Evolutionary conservation across 2,797 vertebrate species (phyloP).

Genomic region (Coregonus ussuriensis): DNA sequence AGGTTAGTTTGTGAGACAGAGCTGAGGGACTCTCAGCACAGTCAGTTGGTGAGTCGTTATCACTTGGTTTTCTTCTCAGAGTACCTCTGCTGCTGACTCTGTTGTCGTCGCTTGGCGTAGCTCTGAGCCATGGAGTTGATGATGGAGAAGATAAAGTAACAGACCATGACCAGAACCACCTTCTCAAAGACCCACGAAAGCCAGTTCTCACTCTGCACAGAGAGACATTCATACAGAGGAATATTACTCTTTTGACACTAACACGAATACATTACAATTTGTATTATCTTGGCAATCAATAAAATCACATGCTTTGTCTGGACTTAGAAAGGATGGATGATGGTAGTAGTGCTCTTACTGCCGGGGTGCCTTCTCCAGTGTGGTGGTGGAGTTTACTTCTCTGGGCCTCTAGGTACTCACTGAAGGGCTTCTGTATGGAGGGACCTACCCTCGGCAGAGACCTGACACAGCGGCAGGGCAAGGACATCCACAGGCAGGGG

Average conservation of each 20-base stretch:
- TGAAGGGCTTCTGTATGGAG: constrained; percentile 96
- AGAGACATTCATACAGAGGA: constrained; percentile 6
- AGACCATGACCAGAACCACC: constrained; percentile 96
- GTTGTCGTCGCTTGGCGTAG: constrained; percentile 91
- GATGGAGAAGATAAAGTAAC: constrained; percentile 97
- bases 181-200: constrained; percentile 98
- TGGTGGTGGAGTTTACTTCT: constrained; percentile 91
- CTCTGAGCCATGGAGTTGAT: constrained; percentile 99
- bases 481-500: background rate
- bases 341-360: constrained; percentile 79
- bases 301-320: background rate
- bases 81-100: constrained; percentile 78
- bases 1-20: constrained; percentile 65
- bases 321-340: background rate
- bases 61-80: constrained; percentile 97
- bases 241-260: background rate
- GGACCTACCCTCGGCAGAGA: constrained; percentile 91
- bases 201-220: constrained; percentile 92
- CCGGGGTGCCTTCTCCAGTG: constrained; percentile 74
- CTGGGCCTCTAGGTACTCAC: constrained; percentile 95
- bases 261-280: background rate
- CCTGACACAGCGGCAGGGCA: constrained; percentile 61
- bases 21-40: constrained; percentile 80
- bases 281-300: background rate
- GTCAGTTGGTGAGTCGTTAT: constrained; percentile 73